Percentiles rank a stretch among this genome's conserved stretches.
phyloP scores from a whole-genome alignment of 2,797 vertebrate genomes.

The Etheostoma perlongum region DNA sequence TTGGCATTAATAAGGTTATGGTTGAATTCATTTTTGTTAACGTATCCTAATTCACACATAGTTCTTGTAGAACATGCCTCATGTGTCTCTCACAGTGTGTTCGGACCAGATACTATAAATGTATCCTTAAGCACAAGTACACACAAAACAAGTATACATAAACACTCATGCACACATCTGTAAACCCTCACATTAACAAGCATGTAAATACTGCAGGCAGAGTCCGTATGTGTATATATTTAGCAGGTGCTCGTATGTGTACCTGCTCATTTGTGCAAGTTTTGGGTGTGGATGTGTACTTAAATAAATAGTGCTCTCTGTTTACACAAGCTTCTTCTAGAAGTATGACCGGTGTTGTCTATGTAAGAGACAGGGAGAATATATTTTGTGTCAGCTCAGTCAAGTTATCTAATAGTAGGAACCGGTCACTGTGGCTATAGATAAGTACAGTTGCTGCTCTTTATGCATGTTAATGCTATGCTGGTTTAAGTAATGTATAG shows the following conservation, averaged over 20 bases:
- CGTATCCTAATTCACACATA: background rate
- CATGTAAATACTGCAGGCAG: background rate
- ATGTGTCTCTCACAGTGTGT: slow-evolving; percentile 6
- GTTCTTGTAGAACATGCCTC: background rate
- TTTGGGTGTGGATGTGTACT: slow-evolving; percentile 28
- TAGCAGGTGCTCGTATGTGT: background rate
- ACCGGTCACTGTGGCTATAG: background rate
- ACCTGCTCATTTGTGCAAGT: slow-evolving; percentile 1
- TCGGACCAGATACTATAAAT: background rate
- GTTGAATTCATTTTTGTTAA: slow-evolving; percentile 1
- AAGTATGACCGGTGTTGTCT: background rate
- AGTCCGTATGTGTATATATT: slow-evolving; percentile 10
- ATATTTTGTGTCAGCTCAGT: background rate
- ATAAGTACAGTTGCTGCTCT: background rate
- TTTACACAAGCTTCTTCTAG: slow-evolving; percentile 28
- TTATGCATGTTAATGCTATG: background rate
- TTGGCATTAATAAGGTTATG: background rate
- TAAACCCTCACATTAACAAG: background rate
- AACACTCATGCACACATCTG: background rate
- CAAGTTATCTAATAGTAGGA: background rate
- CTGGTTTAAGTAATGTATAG: background rate
- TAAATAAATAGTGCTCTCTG: slow-evolving; percentile 1
- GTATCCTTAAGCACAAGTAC: background rate
- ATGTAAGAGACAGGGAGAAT: background rate
- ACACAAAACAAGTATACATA: background rate